Evolutionary conservation across 2,888 invertebrate genomes (phyloP).

Genomic region (Trichopoda pennipes): DNA sequence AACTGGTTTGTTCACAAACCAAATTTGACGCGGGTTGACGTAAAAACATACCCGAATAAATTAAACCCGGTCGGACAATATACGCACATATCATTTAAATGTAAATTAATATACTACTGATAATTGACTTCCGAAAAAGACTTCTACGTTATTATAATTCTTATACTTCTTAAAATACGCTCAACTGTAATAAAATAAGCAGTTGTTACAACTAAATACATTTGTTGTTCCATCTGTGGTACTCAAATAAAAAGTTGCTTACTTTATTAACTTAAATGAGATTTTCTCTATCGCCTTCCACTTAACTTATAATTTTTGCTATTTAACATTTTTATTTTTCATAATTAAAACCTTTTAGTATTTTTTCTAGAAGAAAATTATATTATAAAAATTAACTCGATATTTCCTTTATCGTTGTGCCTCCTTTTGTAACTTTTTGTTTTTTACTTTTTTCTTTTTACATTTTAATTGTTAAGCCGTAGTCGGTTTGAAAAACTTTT

Average conservation of each 20-base stretch:
- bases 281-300: slow-evolving; percentile 3
- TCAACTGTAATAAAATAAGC: no score
- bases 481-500: slow-evolving; percentile 42
- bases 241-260: not conserved
- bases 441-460: no score
- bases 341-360: slow-evolving; percentile 33
- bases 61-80: no score
- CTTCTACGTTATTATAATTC: no score
- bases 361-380: not conserved
- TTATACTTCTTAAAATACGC: no score
- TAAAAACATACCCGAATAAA: no score
- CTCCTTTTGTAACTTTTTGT: not conserved
- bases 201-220: not conserved
- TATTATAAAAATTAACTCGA: slow-evolving; percentile 42
- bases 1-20: no score
- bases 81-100: no score
- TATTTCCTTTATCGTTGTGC: slow-evolving; percentile 28
- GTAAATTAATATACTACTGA: no score
- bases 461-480: slow-evolving; percentile 44
- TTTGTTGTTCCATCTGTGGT: not conserved
- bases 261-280: slow-evolving; percentile 20
- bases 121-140: no score
- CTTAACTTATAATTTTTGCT: slow-evolving; percentile 18
- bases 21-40: no score
- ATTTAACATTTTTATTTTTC: slow-evolving; percentile 30